Base-by-base conservation (phyloP, 2,797 vertebrate genomes). In the Acrocephalus scirpaceus region DNA sequence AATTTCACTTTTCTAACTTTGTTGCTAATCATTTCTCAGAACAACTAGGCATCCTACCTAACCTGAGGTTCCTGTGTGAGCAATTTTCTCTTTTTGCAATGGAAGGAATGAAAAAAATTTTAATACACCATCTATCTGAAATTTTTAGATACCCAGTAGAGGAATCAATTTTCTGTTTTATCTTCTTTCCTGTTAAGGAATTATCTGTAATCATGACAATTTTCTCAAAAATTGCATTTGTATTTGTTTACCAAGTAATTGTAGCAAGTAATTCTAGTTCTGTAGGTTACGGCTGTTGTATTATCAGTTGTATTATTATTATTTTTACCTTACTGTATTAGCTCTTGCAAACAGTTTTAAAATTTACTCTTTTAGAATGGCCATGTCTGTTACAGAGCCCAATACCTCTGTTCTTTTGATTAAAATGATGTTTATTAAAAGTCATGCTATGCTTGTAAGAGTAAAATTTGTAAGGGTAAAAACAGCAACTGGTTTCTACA, bases 311-410 rank as follows among this genome's bases (percentile, higher is more conserved):
- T 51, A 18, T 44, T 81, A 22, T 61, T 60, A 20, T 44, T 81
- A 20, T 61, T 61, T 18, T 58, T 64, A 30, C 47, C 44, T 62
- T 75, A 61, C 16, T 67, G 5, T 30, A 40, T 51, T 60, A 85
- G 7, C 10, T 79, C 42, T 65, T 79, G 15, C 23, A 74, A 79
- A 27, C 2, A 23, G 81, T 75, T 61, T 42, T 21, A 42, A 69
- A 76, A 16, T 74, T 82, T 61, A 5, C 13, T 44, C 34, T 67
- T 91, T 75, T n/a, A 51, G 36, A 62, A 30, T 77, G 60, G 3
- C n/a, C 21, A 7, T 25, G 7, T 58, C 29, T 26, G 5, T 73
- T 0, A 0, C 48, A 50, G 18, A 75, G 23, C 6, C 12, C 1
- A 17, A 10, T 66, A 56, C 10, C 73, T 64, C 21, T 60, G 16